Evolutionary conservation across 2,113 vertebrate species (phyloP).

Genomic region (Pseudonaja textilis): DNA sequence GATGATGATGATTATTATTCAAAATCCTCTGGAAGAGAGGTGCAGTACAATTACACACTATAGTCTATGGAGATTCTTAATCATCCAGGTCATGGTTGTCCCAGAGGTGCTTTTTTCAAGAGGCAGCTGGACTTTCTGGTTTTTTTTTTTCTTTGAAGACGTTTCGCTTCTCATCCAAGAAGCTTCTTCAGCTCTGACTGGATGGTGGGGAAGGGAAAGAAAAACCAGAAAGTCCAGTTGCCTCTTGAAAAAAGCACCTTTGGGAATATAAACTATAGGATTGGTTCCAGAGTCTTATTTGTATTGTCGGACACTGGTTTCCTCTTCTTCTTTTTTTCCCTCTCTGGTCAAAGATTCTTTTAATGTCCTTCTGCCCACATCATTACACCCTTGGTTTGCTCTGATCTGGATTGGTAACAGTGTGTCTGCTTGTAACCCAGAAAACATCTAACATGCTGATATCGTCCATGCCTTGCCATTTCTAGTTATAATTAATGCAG

Average conservation of each 20-base stretch:
- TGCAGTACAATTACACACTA: slow-evolving; percentile 45
- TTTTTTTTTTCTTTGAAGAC: too few relatives aligned
- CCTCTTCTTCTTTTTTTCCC: not conserved
- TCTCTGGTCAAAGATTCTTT: not conserved
- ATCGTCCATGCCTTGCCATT: not conserved
- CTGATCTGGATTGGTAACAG: not conserved
- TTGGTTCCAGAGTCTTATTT: slow-evolving; percentile 36
- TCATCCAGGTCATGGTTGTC: too few relatives aligned
- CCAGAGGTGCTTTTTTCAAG: too few relatives aligned
- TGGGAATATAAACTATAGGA: slow-evolving; percentile 39
- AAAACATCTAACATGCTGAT: not conserved
- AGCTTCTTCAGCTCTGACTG: too few relatives aligned
- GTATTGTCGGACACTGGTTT: slow-evolving; percentile 19
- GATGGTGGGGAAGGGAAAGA: too few relatives aligned
- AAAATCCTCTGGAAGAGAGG: slow-evolving; percentile 27
- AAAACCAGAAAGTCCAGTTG: too few relatives aligned
- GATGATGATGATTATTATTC: slow-evolving; percentile 20
- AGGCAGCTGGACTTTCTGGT: too few relatives aligned
- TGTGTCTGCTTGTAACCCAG: not conserved
- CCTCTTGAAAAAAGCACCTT: too few relatives aligned
- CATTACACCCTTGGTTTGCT: not conserved
- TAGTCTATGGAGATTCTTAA: not conserved
- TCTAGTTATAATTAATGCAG: slow-evolving; percentile 8
- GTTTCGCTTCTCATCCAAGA: too few relatives aligned
- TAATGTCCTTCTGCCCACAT: not conserved